Percentiles rank a stretch among this genome's conserved stretches.
phyloP scores from a whole-genome alignment of 2,888 invertebrate genomes.

The Amiota communis region DNA sequence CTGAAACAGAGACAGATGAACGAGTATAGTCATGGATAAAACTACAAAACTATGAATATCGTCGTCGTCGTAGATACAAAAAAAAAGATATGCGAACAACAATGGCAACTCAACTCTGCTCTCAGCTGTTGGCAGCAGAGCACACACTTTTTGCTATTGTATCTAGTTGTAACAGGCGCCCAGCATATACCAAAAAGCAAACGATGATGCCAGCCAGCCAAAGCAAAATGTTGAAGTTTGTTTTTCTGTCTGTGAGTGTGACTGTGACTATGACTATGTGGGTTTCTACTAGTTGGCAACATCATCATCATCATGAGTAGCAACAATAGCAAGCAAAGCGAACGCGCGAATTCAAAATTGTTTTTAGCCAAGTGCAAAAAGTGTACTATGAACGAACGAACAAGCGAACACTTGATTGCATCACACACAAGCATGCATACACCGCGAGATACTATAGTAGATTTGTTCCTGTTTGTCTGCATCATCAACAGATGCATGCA shows the following conservation, averaged over 20 bases:
- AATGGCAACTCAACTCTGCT: no score
- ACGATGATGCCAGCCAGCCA: not conserved
- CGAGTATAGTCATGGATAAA: not conserved
- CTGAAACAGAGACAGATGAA: not conserved
- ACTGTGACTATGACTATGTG: not conserved
- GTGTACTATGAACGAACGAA: not conserved
- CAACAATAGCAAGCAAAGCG: slow-evolving; percentile 19
- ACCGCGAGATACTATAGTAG: slow-evolving; percentile 6
- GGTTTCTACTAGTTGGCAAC: not conserved
- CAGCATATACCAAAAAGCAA: slow-evolving; percentile 57
- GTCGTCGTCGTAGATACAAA: no score
- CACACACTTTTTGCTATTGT: slow-evolving; percentile 71
- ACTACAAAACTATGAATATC: no score
- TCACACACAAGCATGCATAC: slow-evolving; percentile 22
- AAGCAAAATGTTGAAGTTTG: not conserved
- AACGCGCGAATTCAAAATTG: slow-evolving; percentile 3
- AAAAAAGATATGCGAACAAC: no score
- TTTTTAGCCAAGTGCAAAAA: slow-evolving; percentile 6
- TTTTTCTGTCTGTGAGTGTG: not conserved
- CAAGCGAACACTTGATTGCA: slow-evolving; percentile 33
- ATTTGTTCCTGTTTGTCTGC: slow-evolving; percentile 10
- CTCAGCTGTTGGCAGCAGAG: no score
- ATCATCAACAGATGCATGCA: slow-evolving; percentile 6
- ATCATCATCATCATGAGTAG: not conserved
- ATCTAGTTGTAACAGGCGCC: slow-evolving; percentile 71